These are phyloP conservation scores for Menidia menidia DNA, from an alignment of 2,797 vertebrate species.

Conservation along the genomic window DNA sequence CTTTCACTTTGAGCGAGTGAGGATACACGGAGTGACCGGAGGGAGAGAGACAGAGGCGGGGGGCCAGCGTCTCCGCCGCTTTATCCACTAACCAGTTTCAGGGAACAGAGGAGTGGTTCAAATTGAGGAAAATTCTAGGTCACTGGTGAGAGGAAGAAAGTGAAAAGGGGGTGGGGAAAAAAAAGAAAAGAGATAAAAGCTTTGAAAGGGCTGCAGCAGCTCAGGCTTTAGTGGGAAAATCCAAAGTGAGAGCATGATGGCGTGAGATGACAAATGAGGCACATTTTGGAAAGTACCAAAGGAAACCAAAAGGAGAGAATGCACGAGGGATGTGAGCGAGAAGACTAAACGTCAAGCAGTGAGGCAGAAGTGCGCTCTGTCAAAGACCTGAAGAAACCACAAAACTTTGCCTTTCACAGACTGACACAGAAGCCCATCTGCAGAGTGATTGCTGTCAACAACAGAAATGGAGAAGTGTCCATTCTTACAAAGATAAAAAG, in stretches of 20 bases:
- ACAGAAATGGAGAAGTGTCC: slow-evolving; percentile 83
- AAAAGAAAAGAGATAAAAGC: slow-evolving; percentile 52
- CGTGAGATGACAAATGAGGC: slow-evolving; percentile 64
- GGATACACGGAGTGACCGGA: slow-evolving; percentile 63
- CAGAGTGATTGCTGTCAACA: slow-evolving; percentile 65
- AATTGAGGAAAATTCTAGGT: slow-evolving; percentile 70
- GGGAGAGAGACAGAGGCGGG: slow-evolving; percentile 53
- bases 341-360: slow-evolving; percentile 49
- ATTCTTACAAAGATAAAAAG: slow-evolving; percentile 82
- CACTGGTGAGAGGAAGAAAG: slow-evolving; percentile 53
- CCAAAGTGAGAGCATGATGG: slow-evolving; percentile 74
- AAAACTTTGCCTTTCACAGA: slow-evolving; percentile 70
- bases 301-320: slow-evolving; percentile 54
- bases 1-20: slow-evolving; percentile 83
- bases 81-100: slow-evolving; percentile 67
- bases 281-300: slow-evolving; percentile 78
- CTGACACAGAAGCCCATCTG: slow-evolving; percentile 66
- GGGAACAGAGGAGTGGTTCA: slow-evolving; percentile 54
- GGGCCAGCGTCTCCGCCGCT: slow-evolving; percentile 54
- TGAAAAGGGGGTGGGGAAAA: slow-evolving; percentile 31
- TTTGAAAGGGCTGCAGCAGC: slow-evolving; percentile 62
- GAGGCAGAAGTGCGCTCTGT: slow-evolving; percentile 54
- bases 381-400: slow-evolving; percentile 68
- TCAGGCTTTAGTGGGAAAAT: slow-evolving; percentile 74
- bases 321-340: slow-evolving; percentile 57